A percentile compares a stretch with the other conserved stretches of the same genome.
phyloP scores from a whole-genome alignment of 1,140 invertebrate species.

The Pseudomyrmex dendroicus region DNA sequence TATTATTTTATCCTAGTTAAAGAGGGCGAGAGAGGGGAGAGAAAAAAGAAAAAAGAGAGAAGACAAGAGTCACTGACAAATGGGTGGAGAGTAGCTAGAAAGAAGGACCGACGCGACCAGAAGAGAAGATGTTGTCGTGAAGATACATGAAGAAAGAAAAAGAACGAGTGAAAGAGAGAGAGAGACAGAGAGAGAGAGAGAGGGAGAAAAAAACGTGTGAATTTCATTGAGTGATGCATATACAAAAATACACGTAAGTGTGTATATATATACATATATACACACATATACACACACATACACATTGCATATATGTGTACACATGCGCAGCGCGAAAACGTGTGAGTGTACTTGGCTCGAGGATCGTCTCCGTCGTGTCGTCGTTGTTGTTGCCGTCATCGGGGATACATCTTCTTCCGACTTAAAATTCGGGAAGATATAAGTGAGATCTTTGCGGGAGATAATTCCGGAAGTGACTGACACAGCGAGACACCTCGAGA shows the following conservation, averaged over 20 bases:
- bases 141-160: conserved; percentile 16
- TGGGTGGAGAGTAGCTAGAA: background rate
- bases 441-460: background rate
- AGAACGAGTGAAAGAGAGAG: background rate
- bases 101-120: conserved; percentile 8
- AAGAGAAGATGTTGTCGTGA: conserved; percentile 13
- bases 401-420: conserved; percentile 19
- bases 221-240: conserved; percentile 28
- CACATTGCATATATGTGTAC: conserved; percentile 43
- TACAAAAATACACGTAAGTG: background rate
- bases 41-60: background rate
- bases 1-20: conserved; percentile 55
- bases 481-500: background rate
- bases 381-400: conserved; percentile 11
- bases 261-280: conserved; percentile 5
- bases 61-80: background rate
- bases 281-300: background rate
- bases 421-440: background rate
- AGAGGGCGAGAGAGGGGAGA: background rate
- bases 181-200: background rate
- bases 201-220: conserved; percentile 13
- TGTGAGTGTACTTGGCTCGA: conserved; percentile 55
- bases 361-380: conserved; percentile 28
- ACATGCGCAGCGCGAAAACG: conserved; percentile 51
- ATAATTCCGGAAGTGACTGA: conserved; percentile 32